Conservation (phyloP, 2,797 vertebrate genomes). For the Pseudochromis fuscus region DNA sequence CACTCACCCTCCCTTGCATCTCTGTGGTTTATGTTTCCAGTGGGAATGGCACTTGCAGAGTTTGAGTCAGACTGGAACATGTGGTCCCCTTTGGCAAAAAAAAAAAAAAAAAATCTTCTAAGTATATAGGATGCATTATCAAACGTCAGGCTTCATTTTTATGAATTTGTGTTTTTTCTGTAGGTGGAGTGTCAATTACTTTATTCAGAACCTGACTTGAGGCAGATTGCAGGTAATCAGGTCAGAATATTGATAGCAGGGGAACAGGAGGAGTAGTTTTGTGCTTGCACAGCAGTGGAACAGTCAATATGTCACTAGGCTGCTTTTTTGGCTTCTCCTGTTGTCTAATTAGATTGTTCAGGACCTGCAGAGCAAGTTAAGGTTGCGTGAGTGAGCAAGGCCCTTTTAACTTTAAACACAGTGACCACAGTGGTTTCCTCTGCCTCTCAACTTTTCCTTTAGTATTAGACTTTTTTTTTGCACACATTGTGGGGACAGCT, state of each 20-base stretch:
- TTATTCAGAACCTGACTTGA: neutral
- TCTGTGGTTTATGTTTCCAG: conserved; percentile 39
- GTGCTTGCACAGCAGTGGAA: conserved; percentile 21
- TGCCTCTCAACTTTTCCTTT: conserved; percentile 34
- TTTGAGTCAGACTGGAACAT: conserved; percentile 22
- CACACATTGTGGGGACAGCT: conserved; percentile 33
- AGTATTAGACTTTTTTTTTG: conserved; percentile 24
- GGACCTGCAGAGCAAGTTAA: conserved; percentile 34
- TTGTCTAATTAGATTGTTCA: conserved; percentile 40
- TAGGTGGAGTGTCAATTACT: conserved; percentile 8
- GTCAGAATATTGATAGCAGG: conserved; percentile 32
- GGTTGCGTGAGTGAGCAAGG: conserved; percentile 26
- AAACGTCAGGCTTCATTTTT: neutral
- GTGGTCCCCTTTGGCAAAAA: neutral
- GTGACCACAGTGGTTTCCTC: conserved; percentile 43
- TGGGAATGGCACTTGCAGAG: conserved; percentile 9
- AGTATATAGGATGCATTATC: neutral
- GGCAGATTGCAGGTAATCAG: neutral
- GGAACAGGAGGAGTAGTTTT: conserved; percentile 3
- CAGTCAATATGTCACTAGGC: conserved; percentile 29
- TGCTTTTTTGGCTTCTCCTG: conserved; percentile 17
- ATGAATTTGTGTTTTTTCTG: neutral
- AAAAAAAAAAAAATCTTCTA: neutral
- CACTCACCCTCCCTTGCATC: conserved; percentile 48
- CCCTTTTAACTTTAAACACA: conserved; percentile 51